Conservation (phyloP, 1,140 invertebrate species). For the Sitobion miscanthi region DNA sequence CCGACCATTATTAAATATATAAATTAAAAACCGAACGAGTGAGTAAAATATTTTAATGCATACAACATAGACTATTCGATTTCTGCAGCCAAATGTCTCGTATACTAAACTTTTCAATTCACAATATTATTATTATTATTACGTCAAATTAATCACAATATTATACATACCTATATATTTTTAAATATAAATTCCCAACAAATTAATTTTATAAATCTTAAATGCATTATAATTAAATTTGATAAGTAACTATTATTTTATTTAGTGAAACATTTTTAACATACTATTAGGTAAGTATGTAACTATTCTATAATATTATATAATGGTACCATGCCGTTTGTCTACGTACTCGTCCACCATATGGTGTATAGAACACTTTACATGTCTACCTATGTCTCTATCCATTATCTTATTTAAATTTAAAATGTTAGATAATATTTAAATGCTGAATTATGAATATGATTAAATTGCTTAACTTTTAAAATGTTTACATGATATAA, state of each 20-base stretch:
- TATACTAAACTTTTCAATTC: not conserved
- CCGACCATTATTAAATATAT: not conserved
- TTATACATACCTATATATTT: not conserved
- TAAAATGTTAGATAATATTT: not conserved
- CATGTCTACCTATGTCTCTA: not conserved
- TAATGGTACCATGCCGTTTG: no score
- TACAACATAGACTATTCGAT: not conserved
- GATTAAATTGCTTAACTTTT: no score
- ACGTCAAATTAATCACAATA: not conserved
- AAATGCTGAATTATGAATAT: no score
- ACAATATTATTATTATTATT: not conserved
- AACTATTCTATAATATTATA: no score
- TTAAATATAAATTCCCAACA: not conserved
- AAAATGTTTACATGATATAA: not conserved
- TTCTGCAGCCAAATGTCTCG: not conserved
- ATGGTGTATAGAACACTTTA: no score
- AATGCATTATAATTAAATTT: no score
- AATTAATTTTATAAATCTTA: not conserved
- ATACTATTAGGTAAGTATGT: no score
- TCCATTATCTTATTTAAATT: not conserved
- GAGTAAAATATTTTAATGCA: not conserved
- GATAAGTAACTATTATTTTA: no score
- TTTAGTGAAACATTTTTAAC: no score
- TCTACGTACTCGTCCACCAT: not conserved
- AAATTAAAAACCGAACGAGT: not conserved